Evolutionary conservation across 2,888 invertebrate species (phyloP).

Genomic region (Drosophila monieri): DNA sequence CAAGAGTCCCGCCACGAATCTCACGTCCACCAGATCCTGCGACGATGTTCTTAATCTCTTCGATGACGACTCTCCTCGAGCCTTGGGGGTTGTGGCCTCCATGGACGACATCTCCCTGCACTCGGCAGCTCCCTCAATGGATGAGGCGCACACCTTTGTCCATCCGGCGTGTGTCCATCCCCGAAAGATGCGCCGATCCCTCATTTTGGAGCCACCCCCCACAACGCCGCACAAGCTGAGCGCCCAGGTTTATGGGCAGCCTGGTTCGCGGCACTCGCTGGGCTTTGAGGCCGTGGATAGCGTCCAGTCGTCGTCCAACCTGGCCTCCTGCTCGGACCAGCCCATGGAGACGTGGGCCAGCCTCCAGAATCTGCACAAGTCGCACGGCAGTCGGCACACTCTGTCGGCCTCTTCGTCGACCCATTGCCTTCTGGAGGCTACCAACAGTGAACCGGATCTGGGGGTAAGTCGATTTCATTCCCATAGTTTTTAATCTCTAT

Average conservation of each 20-base stretch:
- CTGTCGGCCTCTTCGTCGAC: conserved; percentile 44
- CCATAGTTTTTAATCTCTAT: too few relatives aligned
- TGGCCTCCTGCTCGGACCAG: conserved; percentile 29
- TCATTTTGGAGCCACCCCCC: conserved; percentile 47
- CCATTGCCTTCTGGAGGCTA: conserved; percentile 82
- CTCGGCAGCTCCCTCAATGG: conserved; percentile 69
- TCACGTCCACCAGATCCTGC: conserved; percentile 85
- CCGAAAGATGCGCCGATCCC: conserved; percentile 63
- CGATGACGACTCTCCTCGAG: conserved; percentile 59
- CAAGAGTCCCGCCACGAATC: conserved; percentile 78
- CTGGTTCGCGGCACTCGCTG: conserved; percentile 64
- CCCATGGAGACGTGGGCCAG: conserved; percentile 86
- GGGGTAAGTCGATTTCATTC: conserved; percentile 81
- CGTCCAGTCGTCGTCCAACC: conserved; percentile 43
- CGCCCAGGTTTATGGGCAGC: conserved; percentile 87
- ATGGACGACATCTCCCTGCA: conserved; percentile 87
- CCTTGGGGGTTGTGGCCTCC: conserved; percentile 79
- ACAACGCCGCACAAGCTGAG: conserved; percentile 85
- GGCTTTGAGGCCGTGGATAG: conserved; percentile 77
- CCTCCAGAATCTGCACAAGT: conserved; percentile 86
- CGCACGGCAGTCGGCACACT: conserved; percentile 42
- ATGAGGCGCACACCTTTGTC: conserved; percentile 68
- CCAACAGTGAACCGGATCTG: conserved; percentile 89
- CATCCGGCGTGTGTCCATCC: conserved; percentile 62
- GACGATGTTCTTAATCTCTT: conserved; percentile 85